Base-by-base conservation (phyloP, 2,113 vertebrate genomes). In the Carollia perspicillata region DNA sequence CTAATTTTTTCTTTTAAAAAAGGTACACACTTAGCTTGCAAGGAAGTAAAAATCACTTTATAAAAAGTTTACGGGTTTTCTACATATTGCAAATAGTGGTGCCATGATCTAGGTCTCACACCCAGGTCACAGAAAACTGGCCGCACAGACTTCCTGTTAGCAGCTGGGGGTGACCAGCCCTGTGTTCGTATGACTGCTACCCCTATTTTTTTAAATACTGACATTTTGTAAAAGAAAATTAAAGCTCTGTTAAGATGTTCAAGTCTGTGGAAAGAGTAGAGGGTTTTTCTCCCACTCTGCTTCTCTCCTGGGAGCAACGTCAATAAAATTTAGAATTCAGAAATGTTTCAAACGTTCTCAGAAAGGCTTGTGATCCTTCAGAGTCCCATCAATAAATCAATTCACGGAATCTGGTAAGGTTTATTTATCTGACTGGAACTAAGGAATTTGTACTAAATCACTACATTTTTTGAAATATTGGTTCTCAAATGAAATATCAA, bases 381-480 rank as follows among this genome's bases (percentile, higher is more conserved):
- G 96, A 95, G 96, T 96, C 77, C 87, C 84, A 97, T 96, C 97
- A 97, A 98, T 98, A 98, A 97, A 97, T 97, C 97, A 97, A 83
- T 53, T 75, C 93, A 91, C 93, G 89, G 96, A 97, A 96, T 96
- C 96, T 95, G 85, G 75, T 55, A 80, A 94, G 89, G 96, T 94
- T 97, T 97, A 97, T 98, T 97, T 97, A 95, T 97, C 89, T 95
- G 93, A 92, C 96, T 96, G 95, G 51, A 98, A 95, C 95, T 94
- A 95, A 96, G 94, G 97, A 97, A 97, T 97, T 95, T 95, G 89
- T 93, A 97, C 91, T 98, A 97, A 98, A 98, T 97, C 95, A 97
- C 90, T 97, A 93, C 85, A 65, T 93, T 97, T 98, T 97, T 97
- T 98, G 97, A 98, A 98, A 98, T 95, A 96, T 37, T 92, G n/a